Evolutionary conservation across 2,888 invertebrate species (phyloP).

Genomic region (Drosophila demipolita): DNA sequence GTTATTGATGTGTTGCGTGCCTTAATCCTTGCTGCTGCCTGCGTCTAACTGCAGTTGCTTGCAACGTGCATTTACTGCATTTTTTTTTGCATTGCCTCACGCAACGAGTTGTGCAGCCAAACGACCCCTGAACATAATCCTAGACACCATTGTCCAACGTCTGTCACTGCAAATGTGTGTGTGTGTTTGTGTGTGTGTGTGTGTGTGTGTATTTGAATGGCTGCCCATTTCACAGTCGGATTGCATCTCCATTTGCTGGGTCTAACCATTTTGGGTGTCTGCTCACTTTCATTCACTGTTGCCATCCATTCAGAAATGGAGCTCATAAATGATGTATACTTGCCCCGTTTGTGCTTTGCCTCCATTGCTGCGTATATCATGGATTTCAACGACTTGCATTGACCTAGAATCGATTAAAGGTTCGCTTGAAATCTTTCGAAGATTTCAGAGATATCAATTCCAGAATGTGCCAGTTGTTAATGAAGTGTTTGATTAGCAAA

Average conservation of each 20-base stretch:
- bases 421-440: neutral
- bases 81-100: conserved; percentile 51
- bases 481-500: neutral
- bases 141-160: conserved; percentile 40
- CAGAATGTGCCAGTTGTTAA: neutral
- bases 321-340: conserved; percentile 48
- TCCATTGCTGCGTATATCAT: conserved; percentile 1
- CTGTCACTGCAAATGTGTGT: conserved; percentile 10
- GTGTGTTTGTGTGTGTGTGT: conserved; percentile 5
- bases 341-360: neutral
- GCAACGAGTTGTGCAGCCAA: conserved; percentile 24
- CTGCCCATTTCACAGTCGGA: conserved; percentile 15
- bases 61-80: conserved; percentile 28
- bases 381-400: conserved; percentile 8
- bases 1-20: conserved; percentile 31
- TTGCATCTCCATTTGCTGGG: conserved; percentile 7
- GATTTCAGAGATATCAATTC: neutral
- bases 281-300: conserved; percentile 59
- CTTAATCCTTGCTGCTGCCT: conserved; percentile 14
- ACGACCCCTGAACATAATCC: conserved; percentile 7
- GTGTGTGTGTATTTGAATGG: conserved; percentile 10
- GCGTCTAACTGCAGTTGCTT: conserved; percentile 21
- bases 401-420: conserved; percentile 9
- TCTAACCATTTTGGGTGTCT: conserved; percentile 14
- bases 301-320: conserved; percentile 44